Evolutionary conservation across 2,888 invertebrate genomes (phyloP).

Genomic region (Neria commutata): DNA sequence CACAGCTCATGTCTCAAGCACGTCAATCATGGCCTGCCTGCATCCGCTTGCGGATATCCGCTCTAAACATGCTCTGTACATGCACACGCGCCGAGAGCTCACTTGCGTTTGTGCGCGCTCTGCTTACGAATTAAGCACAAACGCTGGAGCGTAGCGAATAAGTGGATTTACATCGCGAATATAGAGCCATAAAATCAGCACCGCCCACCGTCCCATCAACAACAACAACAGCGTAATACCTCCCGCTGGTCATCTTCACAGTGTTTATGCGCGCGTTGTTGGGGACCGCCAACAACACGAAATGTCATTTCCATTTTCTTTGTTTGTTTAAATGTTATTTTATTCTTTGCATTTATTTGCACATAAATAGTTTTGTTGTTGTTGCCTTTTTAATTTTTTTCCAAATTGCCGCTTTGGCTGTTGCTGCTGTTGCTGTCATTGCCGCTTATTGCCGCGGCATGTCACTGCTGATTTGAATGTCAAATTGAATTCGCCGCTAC

Average conservation of each 20-base stretch:
- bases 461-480: constrained; percentile 3
- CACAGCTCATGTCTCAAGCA: background rate
- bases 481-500: background rate
- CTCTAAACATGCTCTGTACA: background rate
- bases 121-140: too few relatives aligned
- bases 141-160: background rate
- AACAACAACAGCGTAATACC: too few relatives aligned
- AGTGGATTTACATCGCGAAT: background rate
- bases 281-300: too few relatives aligned
- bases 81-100: too few relatives aligned
- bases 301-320: too few relatives aligned
- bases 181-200: background rate
- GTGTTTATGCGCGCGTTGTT: too few relatives aligned
- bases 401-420: too few relatives aligned
- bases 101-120: too few relatives aligned
- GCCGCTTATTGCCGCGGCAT: background rate
- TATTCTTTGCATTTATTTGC: background rate
- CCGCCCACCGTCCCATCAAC: too few relatives aligned
- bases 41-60: constrained; percentile 3
- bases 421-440: too few relatives aligned
- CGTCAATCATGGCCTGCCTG: background rate
- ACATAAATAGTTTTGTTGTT: background rate
- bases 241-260: too few relatives aligned
- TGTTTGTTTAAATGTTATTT: background rate
- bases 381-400: background rate